phyloP scores from a whole-genome alignment of 1,140 invertebrate genomes.

The Aradophagus sp. region DNA sequence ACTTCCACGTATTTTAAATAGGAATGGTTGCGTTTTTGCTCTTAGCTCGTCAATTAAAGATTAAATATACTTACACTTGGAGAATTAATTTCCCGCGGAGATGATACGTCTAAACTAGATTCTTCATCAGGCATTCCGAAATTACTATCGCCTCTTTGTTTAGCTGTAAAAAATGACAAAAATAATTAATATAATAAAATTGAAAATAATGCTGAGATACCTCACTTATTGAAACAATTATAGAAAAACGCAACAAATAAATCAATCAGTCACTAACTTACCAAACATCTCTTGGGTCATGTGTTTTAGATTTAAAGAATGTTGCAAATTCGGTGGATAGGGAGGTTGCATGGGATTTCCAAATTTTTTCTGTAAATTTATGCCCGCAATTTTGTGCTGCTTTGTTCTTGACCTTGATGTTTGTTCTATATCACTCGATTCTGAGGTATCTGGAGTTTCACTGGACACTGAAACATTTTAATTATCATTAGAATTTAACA shows the following conservation, averaged over 20 bases:
- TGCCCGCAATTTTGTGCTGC: constrained; percentile 65
- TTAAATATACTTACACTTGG: constrained; percentile 77
- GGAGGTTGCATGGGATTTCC: constrained; percentile 67
- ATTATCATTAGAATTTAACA: too few relatives aligned
- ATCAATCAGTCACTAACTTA: too few relatives aligned
- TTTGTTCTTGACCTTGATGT: constrained; percentile 66
- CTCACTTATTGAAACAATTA: too few relatives aligned
- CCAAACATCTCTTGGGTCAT: constrained; percentile 73
- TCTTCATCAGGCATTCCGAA: constrained; percentile 80
- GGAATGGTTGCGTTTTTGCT: too few relatives aligned
- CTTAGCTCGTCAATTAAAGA: too few relatives aligned
- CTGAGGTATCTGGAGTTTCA: constrained; percentile 70
- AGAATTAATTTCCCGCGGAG: constrained; percentile 81
- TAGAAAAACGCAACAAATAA: too few relatives aligned
- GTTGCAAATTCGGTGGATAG: constrained; percentile 67
- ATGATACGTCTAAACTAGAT: constrained; percentile 81
- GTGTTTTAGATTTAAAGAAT: constrained; percentile 71
- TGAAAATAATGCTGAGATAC: too few relatives aligned
- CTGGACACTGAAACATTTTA: constrained; percentile 67
- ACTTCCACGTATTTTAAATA: too few relatives aligned
- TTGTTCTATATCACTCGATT: constrained; percentile 72
- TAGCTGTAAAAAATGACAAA: constrained; percentile 58
- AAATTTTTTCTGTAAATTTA: constrained; percentile 69
- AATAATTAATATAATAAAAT: constrained; percentile 5
- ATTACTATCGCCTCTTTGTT: constrained; percentile 68